Evolutionary conservation across 1,140 invertebrate genomes (phyloP).

Genomic region (Samia ricini): DNA sequence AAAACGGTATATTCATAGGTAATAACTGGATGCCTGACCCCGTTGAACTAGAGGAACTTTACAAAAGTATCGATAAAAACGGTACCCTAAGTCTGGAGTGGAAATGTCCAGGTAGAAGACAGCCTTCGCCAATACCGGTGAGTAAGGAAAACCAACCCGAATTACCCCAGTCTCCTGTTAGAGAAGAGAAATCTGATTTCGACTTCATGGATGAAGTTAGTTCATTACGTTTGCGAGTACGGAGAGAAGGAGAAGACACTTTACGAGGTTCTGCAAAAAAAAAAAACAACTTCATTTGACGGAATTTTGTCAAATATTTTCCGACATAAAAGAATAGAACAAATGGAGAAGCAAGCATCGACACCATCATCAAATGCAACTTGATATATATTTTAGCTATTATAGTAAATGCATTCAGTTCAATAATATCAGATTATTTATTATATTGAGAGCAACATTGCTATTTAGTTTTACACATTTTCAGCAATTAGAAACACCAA

Average conservation of each 20-base stretch:
- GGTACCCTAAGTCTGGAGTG: constrained; percentile 79
- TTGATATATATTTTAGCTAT: constrained; percentile 15
- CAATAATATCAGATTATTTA: too few relatives aligned
- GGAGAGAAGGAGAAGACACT: constrained; percentile 80
- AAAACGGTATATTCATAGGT: constrained; percentile 52
- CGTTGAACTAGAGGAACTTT: constrained; percentile 78
- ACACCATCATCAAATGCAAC: constrained; percentile 38
- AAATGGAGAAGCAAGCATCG: constrained; percentile 73
- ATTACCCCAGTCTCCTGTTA: constrained; percentile 51
- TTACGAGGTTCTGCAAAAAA: constrained; percentile 86
- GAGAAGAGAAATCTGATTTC: constrained; percentile 84
- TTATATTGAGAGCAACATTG: too few relatives aligned
- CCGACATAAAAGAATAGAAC: constrained; percentile 81
- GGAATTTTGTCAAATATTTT: constrained; percentile 86
- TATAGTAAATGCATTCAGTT: background rate
- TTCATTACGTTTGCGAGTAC: constrained; percentile 80
- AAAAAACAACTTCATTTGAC: constrained; percentile 85
- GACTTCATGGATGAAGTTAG: constrained; percentile 87
- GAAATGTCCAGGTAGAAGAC: constrained; percentile 81
- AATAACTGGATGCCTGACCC: constrained; percentile 69
- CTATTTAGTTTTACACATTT: too few relatives aligned
- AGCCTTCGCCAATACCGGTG: constrained; percentile 73
- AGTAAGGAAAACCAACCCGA: constrained; percentile 67
- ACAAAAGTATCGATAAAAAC: constrained; percentile 78
- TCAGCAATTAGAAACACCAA: too few relatives aligned